phyloP scores from a whole-genome alignment of 2,888 invertebrate species.

The Suillia variegata region DNA sequence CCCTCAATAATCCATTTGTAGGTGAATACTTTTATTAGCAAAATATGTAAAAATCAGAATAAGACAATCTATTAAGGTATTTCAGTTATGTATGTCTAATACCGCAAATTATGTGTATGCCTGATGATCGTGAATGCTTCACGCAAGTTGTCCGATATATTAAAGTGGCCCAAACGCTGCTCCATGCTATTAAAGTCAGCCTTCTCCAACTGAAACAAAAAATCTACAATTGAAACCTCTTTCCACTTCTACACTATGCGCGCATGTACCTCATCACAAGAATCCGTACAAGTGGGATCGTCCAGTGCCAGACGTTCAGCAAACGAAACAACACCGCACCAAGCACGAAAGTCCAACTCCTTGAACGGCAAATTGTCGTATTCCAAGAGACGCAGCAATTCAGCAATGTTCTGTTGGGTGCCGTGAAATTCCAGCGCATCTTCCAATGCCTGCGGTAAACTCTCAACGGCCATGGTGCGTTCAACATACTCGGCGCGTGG shows the following conservation, averaged over 20 bases:
- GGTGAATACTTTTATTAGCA: too few relatives aligned
- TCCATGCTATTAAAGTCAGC: constrained; percentile 73
- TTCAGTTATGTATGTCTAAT: too few relatives aligned
- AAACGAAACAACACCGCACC: constrained; percentile 80
- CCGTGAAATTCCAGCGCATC: constrained; percentile 61
- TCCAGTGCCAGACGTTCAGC: constrained; percentile 68
- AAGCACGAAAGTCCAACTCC: constrained; percentile 71
- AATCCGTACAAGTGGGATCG: constrained; percentile 66
- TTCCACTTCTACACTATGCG: too few relatives aligned
- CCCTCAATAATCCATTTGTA: too few relatives aligned
- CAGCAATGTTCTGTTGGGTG: constrained; percentile 50
- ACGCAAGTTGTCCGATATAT: constrained; percentile 52
- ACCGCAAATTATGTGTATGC: constrained; percentile 43
- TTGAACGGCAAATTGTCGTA: constrained; percentile 34
- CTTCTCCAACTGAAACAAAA: constrained; percentile 66
- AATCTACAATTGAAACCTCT: neutral
- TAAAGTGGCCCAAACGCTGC: constrained; percentile 64
- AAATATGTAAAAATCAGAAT: too few relatives aligned
- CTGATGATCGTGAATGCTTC: constrained; percentile 50
- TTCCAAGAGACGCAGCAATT: constrained; percentile 44
- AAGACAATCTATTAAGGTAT: too few relatives aligned
- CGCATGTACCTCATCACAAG: constrained; percentile 73
- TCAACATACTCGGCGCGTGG: constrained; percentile 43
- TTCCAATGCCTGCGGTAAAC: constrained; percentile 56
- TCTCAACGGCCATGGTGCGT: constrained; percentile 47